Evolutionary conservation across 2,797 vertebrate genomes (phyloP).

Genomic region (Coreius guichenoti): DNA sequence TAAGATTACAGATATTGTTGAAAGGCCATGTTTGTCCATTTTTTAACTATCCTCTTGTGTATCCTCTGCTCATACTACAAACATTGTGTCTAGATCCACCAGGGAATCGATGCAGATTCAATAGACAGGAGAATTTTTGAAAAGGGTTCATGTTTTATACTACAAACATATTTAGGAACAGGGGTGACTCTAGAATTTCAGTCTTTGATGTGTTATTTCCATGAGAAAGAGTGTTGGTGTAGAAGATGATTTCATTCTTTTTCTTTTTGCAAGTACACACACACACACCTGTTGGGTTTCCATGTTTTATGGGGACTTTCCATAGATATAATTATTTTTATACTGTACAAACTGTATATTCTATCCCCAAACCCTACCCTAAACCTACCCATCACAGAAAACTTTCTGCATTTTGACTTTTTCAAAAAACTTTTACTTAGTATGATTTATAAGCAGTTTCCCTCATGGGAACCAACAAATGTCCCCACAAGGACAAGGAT

Average conservation of each 20-base stretch:
- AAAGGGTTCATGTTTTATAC: neutral
- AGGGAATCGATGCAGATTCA: neutral
- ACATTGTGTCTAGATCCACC: neutral
- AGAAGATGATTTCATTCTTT: neutral
- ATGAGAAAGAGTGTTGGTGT: neutral
- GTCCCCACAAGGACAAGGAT: neutral
- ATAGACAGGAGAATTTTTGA: slow-evolving; percentile 5
- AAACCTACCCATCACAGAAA: neutral
- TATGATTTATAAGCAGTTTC: neutral
- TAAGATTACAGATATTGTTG: slow-evolving; percentile 43
- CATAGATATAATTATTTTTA: neutral
- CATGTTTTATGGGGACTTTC: neutral
- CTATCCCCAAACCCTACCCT: too few relatives aligned
- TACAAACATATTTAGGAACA: neutral
- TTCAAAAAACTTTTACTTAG: too few relatives aligned
- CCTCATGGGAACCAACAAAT: too few relatives aligned
- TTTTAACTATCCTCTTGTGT: slow-evolving; percentile 11
- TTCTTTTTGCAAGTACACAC: too few relatives aligned
- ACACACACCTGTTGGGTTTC: neutral
- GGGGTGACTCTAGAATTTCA: neutral
- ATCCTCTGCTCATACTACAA: slow-evolving; percentile 22
- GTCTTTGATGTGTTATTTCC: neutral
- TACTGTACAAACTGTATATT: too few relatives aligned
- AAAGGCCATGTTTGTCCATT: slow-evolving; percentile 38
- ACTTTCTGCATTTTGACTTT: neutral